These are phyloP conservation scores for Chaetogeoica ovagalla DNA, from an alignment of 2,888 invertebrate species.

Conservation along the genomic window DNA sequence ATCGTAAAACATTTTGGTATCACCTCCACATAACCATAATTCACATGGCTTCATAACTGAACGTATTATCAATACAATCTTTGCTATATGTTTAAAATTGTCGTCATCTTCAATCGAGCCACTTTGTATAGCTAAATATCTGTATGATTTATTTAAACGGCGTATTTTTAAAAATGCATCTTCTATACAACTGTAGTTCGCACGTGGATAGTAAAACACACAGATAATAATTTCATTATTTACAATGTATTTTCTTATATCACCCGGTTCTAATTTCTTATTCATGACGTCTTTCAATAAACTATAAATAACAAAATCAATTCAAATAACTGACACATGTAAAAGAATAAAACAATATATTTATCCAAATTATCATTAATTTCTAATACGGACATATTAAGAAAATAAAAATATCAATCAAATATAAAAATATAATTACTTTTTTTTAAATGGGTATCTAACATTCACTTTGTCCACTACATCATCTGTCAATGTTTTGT, in stretches of 20 bases:
- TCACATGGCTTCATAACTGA: constrained; percentile 1
- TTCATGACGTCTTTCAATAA: constrained; percentile 5
- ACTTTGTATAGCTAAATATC: constrained; percentile 23
- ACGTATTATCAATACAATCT: constrained; percentile 22
- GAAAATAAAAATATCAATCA: background rate
- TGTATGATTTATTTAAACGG: background rate
- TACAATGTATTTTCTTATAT: background rate
- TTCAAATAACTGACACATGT: background rate
- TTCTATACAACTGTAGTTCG: background rate
- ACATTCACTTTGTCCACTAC: background rate
- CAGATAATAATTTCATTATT: constrained; percentile 10
- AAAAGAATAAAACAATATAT: background rate
- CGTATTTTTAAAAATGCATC: background rate
- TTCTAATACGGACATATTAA: background rate
- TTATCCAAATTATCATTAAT: no score
- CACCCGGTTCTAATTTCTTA: background rate
- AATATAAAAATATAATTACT: constrained; percentile 34
- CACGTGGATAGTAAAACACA: background rate
- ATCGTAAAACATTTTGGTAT: background rate
- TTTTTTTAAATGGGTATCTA: constrained; percentile 33
- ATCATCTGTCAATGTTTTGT: background rate
- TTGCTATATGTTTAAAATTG: background rate
- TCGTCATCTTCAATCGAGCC: background rate
- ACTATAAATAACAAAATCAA: constrained; percentile 3
- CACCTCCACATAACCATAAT: constrained; percentile 34